Evolutionary conservation across 64 coral and sea anemone species (phyloP).

Genomic region (Trachythela sp.): DNA sequence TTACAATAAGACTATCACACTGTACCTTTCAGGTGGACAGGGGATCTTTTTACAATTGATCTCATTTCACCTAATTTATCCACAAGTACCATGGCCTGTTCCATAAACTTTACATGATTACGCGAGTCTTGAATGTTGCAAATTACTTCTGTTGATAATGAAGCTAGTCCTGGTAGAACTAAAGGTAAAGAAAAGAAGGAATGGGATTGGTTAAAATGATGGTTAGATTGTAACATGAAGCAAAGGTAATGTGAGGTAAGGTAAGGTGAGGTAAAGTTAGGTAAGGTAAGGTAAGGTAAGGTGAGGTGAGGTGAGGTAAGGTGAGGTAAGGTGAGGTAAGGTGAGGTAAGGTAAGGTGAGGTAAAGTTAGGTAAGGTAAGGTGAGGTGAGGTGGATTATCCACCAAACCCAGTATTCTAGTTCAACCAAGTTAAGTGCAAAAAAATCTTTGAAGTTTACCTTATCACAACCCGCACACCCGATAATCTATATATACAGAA

Average conservation of each 20-base stretch:
- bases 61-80: conserved; percentile 16
- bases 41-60: conserved; percentile 16
- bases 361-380: too few relatives aligned
- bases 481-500: too few relatives aligned
- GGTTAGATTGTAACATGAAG: background rate
- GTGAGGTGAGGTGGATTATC: too few relatives aligned
- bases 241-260: background rate
- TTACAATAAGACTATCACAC: background rate
- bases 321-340: too few relatives aligned
- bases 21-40: conserved; percentile 2
- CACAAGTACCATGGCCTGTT: background rate
- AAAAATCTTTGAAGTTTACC: too few relatives aligned
- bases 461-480: too few relatives aligned
- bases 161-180: background rate
- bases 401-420: too few relatives aligned
- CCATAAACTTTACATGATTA: background rate
- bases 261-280: too few relatives aligned
- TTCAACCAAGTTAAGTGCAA: too few relatives aligned
- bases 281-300: too few relatives aligned
- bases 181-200: background rate
- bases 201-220: background rate
- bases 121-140: conserved; percentile 2
- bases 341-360: too few relatives aligned
- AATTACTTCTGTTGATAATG: background rate
- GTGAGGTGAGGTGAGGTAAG: too few relatives aligned